Conservation (phyloP, 2,797 vertebrate genomes). For the Geotrypetes seraphini region DNA sequence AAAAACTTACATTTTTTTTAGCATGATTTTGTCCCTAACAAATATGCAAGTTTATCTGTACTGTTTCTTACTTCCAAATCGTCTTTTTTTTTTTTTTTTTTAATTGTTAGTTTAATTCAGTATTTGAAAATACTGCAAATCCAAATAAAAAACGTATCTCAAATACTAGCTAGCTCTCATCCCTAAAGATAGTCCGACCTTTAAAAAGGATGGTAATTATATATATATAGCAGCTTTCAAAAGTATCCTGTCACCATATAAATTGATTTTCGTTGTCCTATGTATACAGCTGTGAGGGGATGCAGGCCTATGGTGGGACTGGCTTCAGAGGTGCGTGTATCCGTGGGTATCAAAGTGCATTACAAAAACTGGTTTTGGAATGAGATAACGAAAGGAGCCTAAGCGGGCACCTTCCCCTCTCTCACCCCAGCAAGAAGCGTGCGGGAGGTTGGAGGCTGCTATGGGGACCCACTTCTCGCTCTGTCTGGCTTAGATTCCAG, state of each 20-base stretch:
- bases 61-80: no score
- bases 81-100: no score
- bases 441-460: not conserved
- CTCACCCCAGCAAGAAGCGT: constrained; percentile 29
- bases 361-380: constrained; percentile 27
- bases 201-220: not conserved
- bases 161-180: not conserved
- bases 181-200: not conserved
- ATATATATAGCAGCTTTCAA: not conserved
- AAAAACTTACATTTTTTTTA: not conserved
- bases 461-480: constrained; percentile 79
- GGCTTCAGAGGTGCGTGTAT: not conserved
- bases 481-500: constrained; percentile 84
- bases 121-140: no score
- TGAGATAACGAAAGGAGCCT: not conserved
- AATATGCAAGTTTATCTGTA: constrained; percentile 26
- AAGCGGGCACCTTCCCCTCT: not conserved
- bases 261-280: not conserved
- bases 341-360: constrained; percentile 25
- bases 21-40: constrained; percentile 28
- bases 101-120: no score
- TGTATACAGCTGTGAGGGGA: not conserved
- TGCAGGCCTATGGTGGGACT: not conserved
- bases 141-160: no score
- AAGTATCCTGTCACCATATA: not conserved